Evolutionary conservation across 2,888 invertebrate genomes (phyloP), one percentile per base, ranked within the genome.

Genomic region (Caenorhabditis sp.): DNA sequence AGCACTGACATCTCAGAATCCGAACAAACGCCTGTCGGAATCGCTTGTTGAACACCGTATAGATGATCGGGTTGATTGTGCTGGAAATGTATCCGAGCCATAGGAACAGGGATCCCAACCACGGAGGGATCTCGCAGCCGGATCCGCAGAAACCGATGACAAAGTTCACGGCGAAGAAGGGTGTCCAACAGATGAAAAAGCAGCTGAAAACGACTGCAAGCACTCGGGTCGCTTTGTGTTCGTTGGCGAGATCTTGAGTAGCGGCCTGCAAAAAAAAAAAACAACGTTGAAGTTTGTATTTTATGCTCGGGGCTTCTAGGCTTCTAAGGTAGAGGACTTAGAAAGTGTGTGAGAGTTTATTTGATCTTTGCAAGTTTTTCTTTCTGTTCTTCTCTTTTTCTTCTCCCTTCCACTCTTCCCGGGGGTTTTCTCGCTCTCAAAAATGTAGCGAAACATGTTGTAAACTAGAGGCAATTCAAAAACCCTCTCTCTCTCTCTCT

Each of bases 221-320:
- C 4, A 96, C 96, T 91, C 96, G 95, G 11, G 96, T 96, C 0
- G 97, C 97, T 90, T 96, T 96, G 89, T 96, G 96, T 89, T 97
- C 89, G 68, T 83, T 88, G 45, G 88, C 88, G 27, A 89, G 78
- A 63, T 88, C 86, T 75, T 84, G 82, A 45, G 72, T 82, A 2
- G 83, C 82, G n/a, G 83, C 71, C 80, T 81, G 79, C 11, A 80
- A 80, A 50, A 17, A 35, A 13, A 32, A n/a, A n/a, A n/a, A n/a
- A n/a, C n/a, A n/a, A n/a, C n/a, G n/a, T n/a, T n/a, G n/a, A n/a
- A n/a, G n/a, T n/a, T n/a, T n/a, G n/a, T n/a, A n/a, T n/a, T n/a
- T n/a, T n/a, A n/a, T n/a, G n/a, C n/a, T n/a, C n/a, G n/a, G n/a
- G n/a, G n/a, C n/a, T n/a, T n/a, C n/a, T n/a, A n/a, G n/a, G n/a